These are phyloP conservation scores for Autographa pulchrina DNA, from an alignment of 2,888 invertebrate genomes.

Conservation along the genomic window DNA sequence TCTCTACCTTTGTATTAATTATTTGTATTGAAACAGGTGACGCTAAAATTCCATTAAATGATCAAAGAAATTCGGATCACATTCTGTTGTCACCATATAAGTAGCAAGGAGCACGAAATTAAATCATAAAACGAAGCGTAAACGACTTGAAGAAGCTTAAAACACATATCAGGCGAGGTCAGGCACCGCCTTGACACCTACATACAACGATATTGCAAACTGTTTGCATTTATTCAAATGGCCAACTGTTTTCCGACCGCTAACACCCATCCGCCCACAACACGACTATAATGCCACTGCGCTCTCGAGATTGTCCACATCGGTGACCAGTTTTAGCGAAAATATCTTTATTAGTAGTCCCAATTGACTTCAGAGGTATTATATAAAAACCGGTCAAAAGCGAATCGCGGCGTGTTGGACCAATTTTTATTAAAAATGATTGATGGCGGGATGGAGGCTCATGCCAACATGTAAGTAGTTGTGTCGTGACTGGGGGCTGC, in stretches of 20 bases:
- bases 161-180: slow-evolving; percentile 44
- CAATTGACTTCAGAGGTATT: slow-evolving; percentile 32
- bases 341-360: slow-evolving; percentile 40
- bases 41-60: background rate
- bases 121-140: slow-evolving; percentile 8
- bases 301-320: slow-evolving; percentile 26
- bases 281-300: slow-evolving; percentile 27
- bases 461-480: slow-evolving; percentile 41
- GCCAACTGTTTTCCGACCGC: slow-evolving; percentile 43
- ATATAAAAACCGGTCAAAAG: slow-evolving; percentile 31
- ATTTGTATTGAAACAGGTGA: slow-evolving; percentile 25
- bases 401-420: slow-evolving; percentile 19
- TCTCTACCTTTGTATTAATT: slow-evolving; percentile 7
- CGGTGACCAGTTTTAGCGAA: slow-evolving; percentile 25
- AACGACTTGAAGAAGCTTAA: slow-evolving; percentile 29
- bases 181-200: slow-evolving; percentile 36
- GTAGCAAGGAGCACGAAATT: background rate
- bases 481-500: slow-evolving; percentile 29
- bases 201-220: slow-evolving; percentile 47
- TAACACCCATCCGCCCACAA: slow-evolving; percentile 47
- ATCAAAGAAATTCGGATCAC: slow-evolving; percentile 19
- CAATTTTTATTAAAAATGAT: slow-evolving; percentile 51
- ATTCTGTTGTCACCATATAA: slow-evolving; percentile 8
- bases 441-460: slow-evolving; percentile 40
- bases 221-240: slow-evolving; percentile 55